phyloP scores from a whole-genome alignment of 2,797 vertebrate species.

The Diplodus sargus region DNA sequence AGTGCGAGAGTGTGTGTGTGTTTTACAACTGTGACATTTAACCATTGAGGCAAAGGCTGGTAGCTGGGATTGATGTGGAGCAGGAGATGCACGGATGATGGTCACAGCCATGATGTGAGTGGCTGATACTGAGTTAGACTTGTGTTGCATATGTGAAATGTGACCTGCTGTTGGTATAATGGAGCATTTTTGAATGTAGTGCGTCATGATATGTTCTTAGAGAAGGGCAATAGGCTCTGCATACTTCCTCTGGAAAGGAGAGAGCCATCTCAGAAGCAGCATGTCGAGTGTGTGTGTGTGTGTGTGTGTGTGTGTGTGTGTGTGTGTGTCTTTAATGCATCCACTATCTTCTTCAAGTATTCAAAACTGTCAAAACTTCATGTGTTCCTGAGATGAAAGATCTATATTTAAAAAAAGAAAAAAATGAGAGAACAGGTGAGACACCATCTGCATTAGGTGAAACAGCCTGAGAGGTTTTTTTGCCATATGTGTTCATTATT shows the following conservation, averaged over 20 bases:
- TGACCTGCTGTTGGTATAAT: conserved; percentile 19
- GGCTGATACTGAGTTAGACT: conserved; percentile 2
- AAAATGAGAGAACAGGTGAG: conserved; percentile 6
- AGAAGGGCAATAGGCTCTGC: conserved; percentile 17
- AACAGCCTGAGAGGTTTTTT: not conserved
- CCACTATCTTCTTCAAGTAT: conserved; percentile 21
- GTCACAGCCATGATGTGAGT: conserved; percentile 10
- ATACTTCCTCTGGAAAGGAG: not conserved
- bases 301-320: conserved; percentile 22
- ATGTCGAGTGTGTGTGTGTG: conserved; percentile 10
- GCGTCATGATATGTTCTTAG: conserved; percentile 1
- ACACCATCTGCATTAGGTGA: not conserved
- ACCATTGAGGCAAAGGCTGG: not conserved
- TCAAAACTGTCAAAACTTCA: conserved; percentile 15
- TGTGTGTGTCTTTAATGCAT: conserved; percentile 20
- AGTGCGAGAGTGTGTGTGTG: conserved; percentile 4
- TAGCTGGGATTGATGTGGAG: not conserved
- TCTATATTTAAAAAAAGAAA: no score
- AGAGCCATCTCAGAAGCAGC: not conserved
- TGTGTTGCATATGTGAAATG: conserved; percentile 3
- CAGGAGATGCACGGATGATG: conserved; percentile 15
- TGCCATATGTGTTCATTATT: not conserved
- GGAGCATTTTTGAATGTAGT: conserved; percentile 13
- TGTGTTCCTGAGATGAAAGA: conserved; percentile 13
- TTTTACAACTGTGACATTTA: conserved; percentile 3